These are phyloP conservation scores for Diorhabda elongata DNA, from an alignment of 1,140 invertebrate species.

Conservation along the genomic window DNA sequence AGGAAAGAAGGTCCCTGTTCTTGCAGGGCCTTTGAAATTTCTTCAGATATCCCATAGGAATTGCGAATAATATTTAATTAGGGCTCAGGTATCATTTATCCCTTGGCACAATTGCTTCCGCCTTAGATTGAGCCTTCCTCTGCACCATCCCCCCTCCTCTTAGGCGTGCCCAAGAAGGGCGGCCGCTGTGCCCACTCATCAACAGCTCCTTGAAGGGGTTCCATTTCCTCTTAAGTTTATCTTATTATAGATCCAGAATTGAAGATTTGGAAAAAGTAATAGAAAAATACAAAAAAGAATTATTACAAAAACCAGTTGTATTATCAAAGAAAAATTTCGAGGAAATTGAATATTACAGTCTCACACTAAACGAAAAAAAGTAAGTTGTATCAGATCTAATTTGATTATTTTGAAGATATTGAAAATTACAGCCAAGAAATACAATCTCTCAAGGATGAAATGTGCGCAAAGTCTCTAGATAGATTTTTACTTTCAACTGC, in stretches of 20 bases:
- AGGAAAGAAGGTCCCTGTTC: too few relatives aligned
- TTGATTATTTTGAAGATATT: background rate
- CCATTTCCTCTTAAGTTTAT: background rate
- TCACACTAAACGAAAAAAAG: constrained; percentile 8
- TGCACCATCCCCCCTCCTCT: too few relatives aligned
- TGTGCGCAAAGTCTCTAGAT: background rate
- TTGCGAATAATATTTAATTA: too few relatives aligned
- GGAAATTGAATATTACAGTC: constrained; percentile 7
- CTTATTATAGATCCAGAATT: constrained; percentile 8
- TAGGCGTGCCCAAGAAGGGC: too few relatives aligned
- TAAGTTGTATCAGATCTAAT: constrained; percentile 4
- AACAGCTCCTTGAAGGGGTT: too few relatives aligned
- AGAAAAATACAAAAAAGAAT: constrained; percentile 10
- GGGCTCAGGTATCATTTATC: too few relatives aligned
- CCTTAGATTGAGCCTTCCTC: too few relatives aligned
- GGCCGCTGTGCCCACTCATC: too few relatives aligned
- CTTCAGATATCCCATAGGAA: too few relatives aligned
- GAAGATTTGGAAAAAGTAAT: constrained; percentile 1
- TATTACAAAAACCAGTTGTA: constrained; percentile 1
- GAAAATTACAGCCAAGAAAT: constrained; percentile 11
- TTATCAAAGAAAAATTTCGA: constrained; percentile 10
- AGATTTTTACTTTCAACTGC: constrained; percentile 1
- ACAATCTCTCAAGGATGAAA: background rate
- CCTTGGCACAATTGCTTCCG: too few relatives aligned
- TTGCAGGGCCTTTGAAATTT: too few relatives aligned